Evolutionary conservation across 2,797 vertebrate genomes (phyloP), one percentile per base, ranked within the genome.

Genomic region (Chiropotes sagulatus): DNA sequence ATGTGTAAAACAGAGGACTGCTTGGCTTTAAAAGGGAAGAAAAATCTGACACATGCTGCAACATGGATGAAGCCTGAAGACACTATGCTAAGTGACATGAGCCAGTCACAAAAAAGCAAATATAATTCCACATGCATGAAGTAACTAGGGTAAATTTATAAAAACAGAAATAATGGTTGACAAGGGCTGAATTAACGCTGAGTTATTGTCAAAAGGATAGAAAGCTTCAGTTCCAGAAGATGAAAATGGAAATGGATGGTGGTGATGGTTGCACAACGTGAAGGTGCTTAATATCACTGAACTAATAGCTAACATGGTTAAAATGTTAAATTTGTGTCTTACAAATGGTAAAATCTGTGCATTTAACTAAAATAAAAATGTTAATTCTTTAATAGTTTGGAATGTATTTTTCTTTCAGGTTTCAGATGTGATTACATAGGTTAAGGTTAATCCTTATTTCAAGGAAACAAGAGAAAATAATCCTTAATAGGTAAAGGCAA

Each of bases 11-110:
- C 4, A 79, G 14, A 85, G 30, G 88, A 93, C 75, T 95, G 64
- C 61, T 88, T 33, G 67, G 50, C 9, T 58, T 67, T 92, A 39
- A 94, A 83, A 90, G 76, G n/a, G 36, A 78, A 57, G 15, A 10
- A 88, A 92, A 96, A 89, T 92, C 64, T 96, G 64, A 85, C 36
- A 94, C 11, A 79, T 70, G 54, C 39, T 83, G 61, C 24, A 83
- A 96, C 19, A 87, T 64, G 6, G 20, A 78, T 50, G 19, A 96
- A 86, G 19, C 30, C 76, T 3, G 26, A 94, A 93, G 33, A 92
- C 33, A 88, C 67, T 73, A 88, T n/a, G 10, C 36, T 90, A 95
- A 81, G n/a, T 54, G 6, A 93, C 92, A 75, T 52, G 78, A 58
- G n/a, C 24, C 33, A 95, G 30, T 78, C 72, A 70, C 3, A 13